Evolutionary conservation across 2,797 vertebrate genomes (phyloP).

Genomic region (Malacoraja senta): DNA sequence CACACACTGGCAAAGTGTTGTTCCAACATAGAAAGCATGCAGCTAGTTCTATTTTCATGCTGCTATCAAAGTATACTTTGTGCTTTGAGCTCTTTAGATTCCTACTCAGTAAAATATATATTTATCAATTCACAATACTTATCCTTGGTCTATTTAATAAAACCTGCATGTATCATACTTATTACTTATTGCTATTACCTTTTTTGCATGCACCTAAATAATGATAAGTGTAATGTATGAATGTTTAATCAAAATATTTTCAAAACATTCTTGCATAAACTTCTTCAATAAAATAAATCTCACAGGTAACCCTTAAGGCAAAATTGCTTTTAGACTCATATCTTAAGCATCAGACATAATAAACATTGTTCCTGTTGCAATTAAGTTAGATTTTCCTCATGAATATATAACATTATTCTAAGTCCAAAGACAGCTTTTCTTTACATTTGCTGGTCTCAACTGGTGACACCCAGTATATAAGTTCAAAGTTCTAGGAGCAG

Average conservation of each 20-base stretch:
- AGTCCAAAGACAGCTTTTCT: not conserved
- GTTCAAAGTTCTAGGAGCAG: no score
- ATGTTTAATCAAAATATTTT: not conserved
- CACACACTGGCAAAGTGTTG: conserved; percentile 5
- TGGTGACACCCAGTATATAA: not conserved
- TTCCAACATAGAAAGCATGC: conserved; percentile 17
- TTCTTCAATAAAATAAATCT: not conserved
- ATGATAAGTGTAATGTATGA: not conserved
- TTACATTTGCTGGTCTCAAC: not conserved
- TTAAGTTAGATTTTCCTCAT: not conserved
- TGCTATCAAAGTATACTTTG: not conserved
- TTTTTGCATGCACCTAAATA: not conserved
- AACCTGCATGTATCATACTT: not conserved
- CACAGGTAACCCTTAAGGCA: not conserved
- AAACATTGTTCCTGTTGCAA: not conserved
- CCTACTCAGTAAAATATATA: not conserved
- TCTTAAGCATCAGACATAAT: not conserved
- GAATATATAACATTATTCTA: not conserved
- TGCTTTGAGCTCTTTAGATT: not conserved
- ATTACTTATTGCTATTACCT: not conserved
- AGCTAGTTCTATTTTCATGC: conserved; percentile 32
- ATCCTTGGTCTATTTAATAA: not conserved
- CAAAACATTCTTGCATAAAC: not conserved
- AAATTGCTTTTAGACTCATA: not conserved
- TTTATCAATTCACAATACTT: not conserved